phyloP scores from a whole-genome alignment of 2,113 vertebrate species.

The Notothenia rossii region DNA sequence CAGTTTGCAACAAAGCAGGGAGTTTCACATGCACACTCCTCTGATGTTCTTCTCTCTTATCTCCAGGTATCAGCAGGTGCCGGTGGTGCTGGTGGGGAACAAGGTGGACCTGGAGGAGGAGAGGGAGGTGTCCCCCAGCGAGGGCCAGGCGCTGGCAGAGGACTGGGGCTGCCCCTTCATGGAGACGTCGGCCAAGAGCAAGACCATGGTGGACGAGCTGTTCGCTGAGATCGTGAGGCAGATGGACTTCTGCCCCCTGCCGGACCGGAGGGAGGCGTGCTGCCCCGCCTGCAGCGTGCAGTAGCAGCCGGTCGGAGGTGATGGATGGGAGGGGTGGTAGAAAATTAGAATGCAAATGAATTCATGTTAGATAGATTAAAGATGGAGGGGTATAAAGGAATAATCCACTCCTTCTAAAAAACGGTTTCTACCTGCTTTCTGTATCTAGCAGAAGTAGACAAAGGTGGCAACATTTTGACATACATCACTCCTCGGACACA shows the following conservation, averaged over 20 bases:
- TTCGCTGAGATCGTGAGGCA: slow-evolving; percentile 97
- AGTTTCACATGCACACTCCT: background rate
- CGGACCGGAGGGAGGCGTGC: slow-evolving; percentile 93
- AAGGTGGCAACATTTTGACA: background rate
- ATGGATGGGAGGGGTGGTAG: slow-evolving; percentile 20
- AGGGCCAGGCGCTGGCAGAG: slow-evolving; percentile 94
- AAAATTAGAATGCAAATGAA: slow-evolving; percentile 29
- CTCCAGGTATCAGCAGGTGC: slow-evolving; percentile 94
- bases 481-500: slow-evolving; percentile 35
- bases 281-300: slow-evolving; percentile 95
- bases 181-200: slow-evolving; percentile 98
- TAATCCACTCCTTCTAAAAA: slow-evolving; percentile 28
- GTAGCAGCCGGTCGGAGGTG: slow-evolving; percentile 80
- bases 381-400: slow-evolving; percentile 19
- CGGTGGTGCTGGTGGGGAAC: slow-evolving; percentile 96
- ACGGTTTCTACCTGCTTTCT: slow-evolving; percentile 43
- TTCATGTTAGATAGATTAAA: slow-evolving; percentile 41
- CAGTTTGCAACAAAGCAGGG: background rate
- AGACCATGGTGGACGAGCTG: slow-evolving; percentile 98
- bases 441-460: slow-evolving; percentile 9
- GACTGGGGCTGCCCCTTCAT: slow-evolving; percentile 98
- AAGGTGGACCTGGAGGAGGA: slow-evolving; percentile 98
- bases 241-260: slow-evolving; percentile 98
- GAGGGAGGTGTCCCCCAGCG: slow-evolving; percentile 91
- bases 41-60: background rate